Evolutionary conservation across 2,797 vertebrate genomes (phyloP).

Genomic region (Sparidentex hasta): DNA sequence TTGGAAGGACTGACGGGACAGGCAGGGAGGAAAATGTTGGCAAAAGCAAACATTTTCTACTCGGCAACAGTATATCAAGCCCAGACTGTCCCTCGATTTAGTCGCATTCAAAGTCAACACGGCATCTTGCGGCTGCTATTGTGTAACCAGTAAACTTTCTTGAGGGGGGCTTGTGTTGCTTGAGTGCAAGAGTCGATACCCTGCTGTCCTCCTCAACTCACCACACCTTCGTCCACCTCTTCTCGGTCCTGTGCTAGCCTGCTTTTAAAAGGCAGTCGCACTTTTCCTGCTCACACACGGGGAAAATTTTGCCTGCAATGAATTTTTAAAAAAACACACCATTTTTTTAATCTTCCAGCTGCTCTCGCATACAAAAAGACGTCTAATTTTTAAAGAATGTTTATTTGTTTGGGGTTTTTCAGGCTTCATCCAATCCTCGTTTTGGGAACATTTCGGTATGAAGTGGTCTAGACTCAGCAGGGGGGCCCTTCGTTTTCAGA

Average conservation of each 20-base stretch:
- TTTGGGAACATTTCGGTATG: not conserved
- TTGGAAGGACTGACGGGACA: conserved; percentile 66
- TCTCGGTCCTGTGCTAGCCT: not conserved
- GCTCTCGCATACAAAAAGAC: not conserved
- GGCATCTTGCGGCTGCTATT: conserved; percentile 46
- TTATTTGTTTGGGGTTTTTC: not conserved
- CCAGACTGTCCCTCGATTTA: conserved; percentile 63
- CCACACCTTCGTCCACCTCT: no score
- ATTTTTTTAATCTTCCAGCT: not conserved
- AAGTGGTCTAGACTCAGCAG: not conserved
- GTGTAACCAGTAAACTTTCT: conserved; percentile 50
- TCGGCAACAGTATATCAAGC: conserved; percentile 52
- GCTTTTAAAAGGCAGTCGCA: not conserved
- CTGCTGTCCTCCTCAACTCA: conserved; percentile 25
- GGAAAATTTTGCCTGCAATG: not conserved
- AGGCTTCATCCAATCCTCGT: not conserved
- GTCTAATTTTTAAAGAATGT: not conserved
- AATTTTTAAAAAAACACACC: no score
- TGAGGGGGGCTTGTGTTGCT: conserved; percentile 28
- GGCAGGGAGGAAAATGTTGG: conserved; percentile 60
- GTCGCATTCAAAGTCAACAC: conserved; percentile 50
- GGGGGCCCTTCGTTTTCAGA: not conserved
- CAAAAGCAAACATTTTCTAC: conserved; percentile 58
- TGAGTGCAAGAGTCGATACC: conserved; percentile 34
- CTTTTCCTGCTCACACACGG: not conserved